A percentile compares a stretch with the other conserved stretches of the same genome.
phyloP scores from a whole-genome alignment of 2,888 invertebrate species.

The Hymenopus coronatus region DNA sequence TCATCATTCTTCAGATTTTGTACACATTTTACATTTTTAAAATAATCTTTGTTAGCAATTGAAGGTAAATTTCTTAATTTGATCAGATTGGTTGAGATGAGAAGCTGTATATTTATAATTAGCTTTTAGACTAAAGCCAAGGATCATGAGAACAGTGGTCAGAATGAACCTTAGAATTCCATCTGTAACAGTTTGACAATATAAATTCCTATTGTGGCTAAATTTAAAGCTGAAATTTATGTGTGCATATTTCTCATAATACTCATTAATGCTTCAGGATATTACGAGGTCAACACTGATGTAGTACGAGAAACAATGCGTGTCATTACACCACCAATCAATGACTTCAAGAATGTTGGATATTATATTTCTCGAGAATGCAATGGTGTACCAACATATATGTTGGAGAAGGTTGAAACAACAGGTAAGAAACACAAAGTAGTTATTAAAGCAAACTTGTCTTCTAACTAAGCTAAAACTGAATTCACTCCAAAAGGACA shows the following conservation, averaged over 20 bases:
- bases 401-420: constrained; percentile 63
- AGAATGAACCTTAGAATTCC: too few species aligned
- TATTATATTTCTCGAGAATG: constrained; percentile 71
- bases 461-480: not conserved
- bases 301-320: constrained; percentile 73
- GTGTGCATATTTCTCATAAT: not conserved
- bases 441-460: not conserved
- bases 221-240: too few species aligned
- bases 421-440: constrained; percentile 53
- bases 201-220: too few species aligned
- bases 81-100: not conserved
- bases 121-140: too few species aligned
- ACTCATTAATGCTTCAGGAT: constrained; percentile 47
- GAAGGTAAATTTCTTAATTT: too few species aligned
- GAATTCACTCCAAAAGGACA: too few species aligned
- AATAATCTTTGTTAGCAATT: too few species aligned
- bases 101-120: not conserved
- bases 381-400: constrained; percentile 66
- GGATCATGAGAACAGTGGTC: too few species aligned
- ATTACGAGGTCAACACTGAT: constrained; percentile 78
- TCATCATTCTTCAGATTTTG: too few species aligned
- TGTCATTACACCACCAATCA: constrained; percentile 68
- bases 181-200: too few species aligned
- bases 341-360: constrained; percentile 62
- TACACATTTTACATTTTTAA: too few species aligned